Base-by-base conservation (phyloP, 2,113 vertebrate species). In the Planiliza haematocheilus region DNA sequence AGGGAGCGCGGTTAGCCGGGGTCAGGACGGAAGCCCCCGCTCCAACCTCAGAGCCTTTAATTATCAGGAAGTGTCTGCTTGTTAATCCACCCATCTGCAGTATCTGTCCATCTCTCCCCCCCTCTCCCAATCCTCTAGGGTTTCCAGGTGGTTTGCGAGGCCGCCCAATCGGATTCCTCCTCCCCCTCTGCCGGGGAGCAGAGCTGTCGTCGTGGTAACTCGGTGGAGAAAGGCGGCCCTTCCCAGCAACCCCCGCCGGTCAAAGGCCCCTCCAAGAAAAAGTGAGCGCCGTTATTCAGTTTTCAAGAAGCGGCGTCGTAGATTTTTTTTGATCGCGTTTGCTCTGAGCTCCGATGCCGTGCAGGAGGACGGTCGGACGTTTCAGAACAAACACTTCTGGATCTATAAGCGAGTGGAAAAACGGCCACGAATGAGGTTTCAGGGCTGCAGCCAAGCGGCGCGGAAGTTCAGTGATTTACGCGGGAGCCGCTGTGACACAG, bases 141-240 rank as follows among this genome's bases (percentile, higher is more conserved):
- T 48, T 95, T 96, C 60, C 97, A 97, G 91, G 96, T 97, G 88
- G 96, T 98, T 38, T 97, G 96, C 82, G 97, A 99, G 87, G 93
- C 96, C 16, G 11, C 86, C 14, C 95, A 94, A 71, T 89, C 94
- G 5, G 97, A 96, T 73, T 94, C 95, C 66, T 85, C 95, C 74
- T 95, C 95, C 71, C 88, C 94, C 10, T 87, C 94, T 3, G 82
- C 94, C 10, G 93, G 94, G 50, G 92, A 94, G 87, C 95, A 95
- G 77, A 95, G 95, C 69, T 98, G 96, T 92, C 95, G 95, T 34
- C 95, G 93, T 89, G 97, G 95, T 74, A 99, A 98, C 86, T 98
- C 97, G 1, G 94, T 97, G 45, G 97, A 99, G 72, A 96, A 95
- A 93, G 95, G 96, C 0, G 74, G 96, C 11, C 95, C 96, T 4